phyloP scores from a whole-genome alignment of 2,888 invertebrate species.

The Didymodactylos carnosus region DNA sequence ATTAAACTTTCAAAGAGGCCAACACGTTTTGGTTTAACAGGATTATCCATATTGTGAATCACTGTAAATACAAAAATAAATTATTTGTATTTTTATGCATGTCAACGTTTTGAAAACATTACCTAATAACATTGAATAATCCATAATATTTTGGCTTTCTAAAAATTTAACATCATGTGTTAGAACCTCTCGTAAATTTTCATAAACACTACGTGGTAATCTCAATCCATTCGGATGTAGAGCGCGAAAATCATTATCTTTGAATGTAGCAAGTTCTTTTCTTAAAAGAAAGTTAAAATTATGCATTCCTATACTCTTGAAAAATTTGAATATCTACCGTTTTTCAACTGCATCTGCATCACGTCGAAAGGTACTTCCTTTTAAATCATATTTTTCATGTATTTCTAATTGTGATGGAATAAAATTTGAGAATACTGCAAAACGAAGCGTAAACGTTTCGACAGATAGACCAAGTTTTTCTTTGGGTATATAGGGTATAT shows the following conservation, averaged over 20 bases:
- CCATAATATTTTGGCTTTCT: constrained; percentile 74
- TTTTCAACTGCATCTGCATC: constrained; percentile 85
- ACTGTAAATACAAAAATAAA: background rate
- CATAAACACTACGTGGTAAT: constrained; percentile 83
- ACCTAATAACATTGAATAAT: constrained; percentile 86
- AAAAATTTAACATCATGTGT: constrained; percentile 67
- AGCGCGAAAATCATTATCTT: constrained; percentile 93
- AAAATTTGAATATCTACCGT: no score
- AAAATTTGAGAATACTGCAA: constrained; percentile 95
- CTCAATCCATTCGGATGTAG: constrained; percentile 79
- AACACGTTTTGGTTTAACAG: background rate
- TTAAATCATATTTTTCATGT: constrained; percentile 94
- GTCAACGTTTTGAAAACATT: constrained; percentile 22
- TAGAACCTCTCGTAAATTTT: constrained; percentile 81
- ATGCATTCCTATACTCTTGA: no score
- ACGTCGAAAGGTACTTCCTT: constrained; percentile 93
- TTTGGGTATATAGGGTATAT: background rate
- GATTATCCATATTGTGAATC: background rate
- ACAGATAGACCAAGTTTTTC: background rate
- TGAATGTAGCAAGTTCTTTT: constrained; percentile 83
- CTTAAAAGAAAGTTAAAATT: no score
- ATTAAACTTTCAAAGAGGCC: background rate
- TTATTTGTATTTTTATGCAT: background rate
- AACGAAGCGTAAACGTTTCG: constrained; percentile 42
- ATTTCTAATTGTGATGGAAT: constrained; percentile 76